These are phyloP conservation scores for Chrosomus eos DNA, from an alignment of 2,797 vertebrate species.

Conservation along the genomic window DNA sequence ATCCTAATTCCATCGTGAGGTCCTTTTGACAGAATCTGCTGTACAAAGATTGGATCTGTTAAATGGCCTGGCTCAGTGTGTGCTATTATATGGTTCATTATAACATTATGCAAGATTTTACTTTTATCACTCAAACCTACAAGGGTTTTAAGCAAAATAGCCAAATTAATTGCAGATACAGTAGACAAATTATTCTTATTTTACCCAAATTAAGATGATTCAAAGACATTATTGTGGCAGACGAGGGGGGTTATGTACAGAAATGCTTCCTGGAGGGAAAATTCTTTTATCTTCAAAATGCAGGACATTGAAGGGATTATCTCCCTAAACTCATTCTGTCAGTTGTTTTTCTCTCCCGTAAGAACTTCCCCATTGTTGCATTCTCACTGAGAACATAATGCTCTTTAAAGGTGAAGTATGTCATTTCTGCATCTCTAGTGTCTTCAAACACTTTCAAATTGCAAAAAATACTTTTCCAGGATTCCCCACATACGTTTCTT, in stretches of 20 bases:
- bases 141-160: neutral
- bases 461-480: neutral
- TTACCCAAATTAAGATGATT: neutral
- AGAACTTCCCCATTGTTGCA: slow-evolving; percentile 3
- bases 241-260: too few relatives aligned
- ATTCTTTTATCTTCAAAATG: slow-evolving; percentile 66
- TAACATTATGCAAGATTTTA: neutral
- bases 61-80: neutral
- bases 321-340: slow-evolving; percentile 30
- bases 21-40: slow-evolving; percentile 4
- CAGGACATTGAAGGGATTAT: slow-evolving; percentile 61
- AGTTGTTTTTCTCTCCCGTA: slow-evolving; percentile 57
- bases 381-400: slow-evolving; percentile 27
- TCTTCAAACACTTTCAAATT: slow-evolving; percentile 1
- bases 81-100: too few relatives aligned
- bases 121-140: neutral
- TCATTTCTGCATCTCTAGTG: neutral
- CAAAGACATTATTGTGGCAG: neutral
- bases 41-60: neutral
- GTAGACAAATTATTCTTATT: neutral
- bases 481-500: neutral
- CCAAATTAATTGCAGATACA: neutral
- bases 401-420: slow-evolving; percentile 14
- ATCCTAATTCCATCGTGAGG: slow-evolving; percentile 8
- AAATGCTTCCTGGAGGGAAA: slow-evolving; percentile 52